These are phyloP conservation scores for Pelochelys cantorii DNA, from an alignment of 2,797 vertebrate species.

Conservation along the genomic window DNA sequence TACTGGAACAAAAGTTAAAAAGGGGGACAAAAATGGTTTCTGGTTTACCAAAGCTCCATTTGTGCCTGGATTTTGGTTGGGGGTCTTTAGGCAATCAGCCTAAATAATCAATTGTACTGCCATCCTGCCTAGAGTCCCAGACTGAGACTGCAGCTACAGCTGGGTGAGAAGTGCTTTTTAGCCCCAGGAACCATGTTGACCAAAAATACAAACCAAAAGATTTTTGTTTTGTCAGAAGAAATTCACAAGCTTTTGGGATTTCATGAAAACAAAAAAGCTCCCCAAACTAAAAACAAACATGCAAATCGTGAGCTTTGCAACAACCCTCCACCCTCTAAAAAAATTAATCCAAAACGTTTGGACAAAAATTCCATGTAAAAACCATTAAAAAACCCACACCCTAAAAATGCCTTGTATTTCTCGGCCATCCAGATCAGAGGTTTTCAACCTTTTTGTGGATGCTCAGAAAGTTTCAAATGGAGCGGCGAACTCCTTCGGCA, in stretches of 20 bases:
- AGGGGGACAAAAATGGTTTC: background rate
- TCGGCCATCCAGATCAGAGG: background rate
- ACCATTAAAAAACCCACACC: background rate
- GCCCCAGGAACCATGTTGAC: conserved; percentile 48
- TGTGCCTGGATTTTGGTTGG: conserved; percentile 56
- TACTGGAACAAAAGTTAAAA: accelerated
- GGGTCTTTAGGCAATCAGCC: conserved; percentile 51
- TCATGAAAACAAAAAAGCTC: background rate
- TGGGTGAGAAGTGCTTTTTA: conserved; percentile 2
- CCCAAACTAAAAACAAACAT: background rate
- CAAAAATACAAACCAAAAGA: background rate
- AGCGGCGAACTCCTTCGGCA: background rate
- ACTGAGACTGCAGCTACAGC: conserved; percentile 58
- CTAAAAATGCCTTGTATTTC: background rate
- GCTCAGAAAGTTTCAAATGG: background rate
- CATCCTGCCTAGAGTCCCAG: conserved; percentile 65
- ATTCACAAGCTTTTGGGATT: background rate
- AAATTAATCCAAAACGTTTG: background rate
- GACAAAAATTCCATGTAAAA: background rate
- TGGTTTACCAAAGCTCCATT: conserved; percentile 66
- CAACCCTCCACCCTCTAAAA: no score
- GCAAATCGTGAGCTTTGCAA: background rate
- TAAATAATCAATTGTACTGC: conserved; percentile 46
- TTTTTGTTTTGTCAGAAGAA: background rate
- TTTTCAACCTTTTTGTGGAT: background rate